Evolutionary conservation across 2,113 vertebrate genomes (phyloP).

Genomic region (Porphyrio hochstetteri): DNA sequence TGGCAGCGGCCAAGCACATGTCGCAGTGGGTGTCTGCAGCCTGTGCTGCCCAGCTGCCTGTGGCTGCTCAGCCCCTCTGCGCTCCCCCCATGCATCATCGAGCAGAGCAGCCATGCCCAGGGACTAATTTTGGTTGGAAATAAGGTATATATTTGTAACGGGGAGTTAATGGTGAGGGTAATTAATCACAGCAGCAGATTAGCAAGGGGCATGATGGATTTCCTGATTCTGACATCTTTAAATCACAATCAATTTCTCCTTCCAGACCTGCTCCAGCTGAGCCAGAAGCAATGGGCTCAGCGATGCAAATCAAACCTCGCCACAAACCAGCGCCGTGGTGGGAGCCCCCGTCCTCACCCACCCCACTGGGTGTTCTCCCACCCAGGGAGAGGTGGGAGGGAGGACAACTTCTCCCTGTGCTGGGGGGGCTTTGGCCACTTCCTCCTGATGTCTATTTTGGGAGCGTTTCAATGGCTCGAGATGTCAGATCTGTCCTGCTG

Average conservation of each 20-base stretch:
- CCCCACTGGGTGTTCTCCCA: rapidly evolving
- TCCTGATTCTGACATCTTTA: background rate
- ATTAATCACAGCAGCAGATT: conserved; percentile 35
- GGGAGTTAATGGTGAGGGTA: background rate
- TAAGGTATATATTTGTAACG: background rate
- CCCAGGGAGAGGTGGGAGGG: background rate
- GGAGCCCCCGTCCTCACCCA: background rate
- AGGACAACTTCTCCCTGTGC: background rate
- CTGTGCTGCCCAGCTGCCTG: background rate
- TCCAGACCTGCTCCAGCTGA: background rate
- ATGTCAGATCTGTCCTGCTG: background rate
- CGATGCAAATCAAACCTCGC: background rate
- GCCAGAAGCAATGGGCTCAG: background rate
- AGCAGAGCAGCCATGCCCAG: rapidly evolving
- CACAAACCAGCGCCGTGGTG: rapidly evolving
- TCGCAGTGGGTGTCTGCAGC: background rate
- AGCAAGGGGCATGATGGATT: background rate
- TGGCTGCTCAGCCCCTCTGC: background rate
- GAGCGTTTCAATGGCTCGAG: background rate
- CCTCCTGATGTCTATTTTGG: background rate
- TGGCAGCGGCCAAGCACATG: rapidly evolving
- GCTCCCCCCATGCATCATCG: background rate
- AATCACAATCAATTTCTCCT: background rate
- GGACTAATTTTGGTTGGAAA: background rate
- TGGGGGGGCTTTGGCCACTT: rapidly evolving